Evolutionary conservation across 2,888 invertebrate species (phyloP).

Genomic region (Trachelus troglodyta): DNA sequence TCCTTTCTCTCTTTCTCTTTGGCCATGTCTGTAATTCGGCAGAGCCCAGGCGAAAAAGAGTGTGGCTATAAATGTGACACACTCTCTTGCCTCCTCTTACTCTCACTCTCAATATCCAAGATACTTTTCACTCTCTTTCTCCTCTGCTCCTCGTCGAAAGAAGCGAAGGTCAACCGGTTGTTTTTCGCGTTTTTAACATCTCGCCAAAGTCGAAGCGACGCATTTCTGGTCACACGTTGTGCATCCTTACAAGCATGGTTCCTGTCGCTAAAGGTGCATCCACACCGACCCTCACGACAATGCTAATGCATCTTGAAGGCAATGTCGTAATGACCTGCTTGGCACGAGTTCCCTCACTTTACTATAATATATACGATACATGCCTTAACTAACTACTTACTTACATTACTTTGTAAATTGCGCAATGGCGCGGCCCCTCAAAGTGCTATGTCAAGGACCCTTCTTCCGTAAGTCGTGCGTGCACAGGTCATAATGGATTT

Average conservation of each 20-base stretch:
- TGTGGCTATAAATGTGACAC: neutral
- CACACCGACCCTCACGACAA: neutral
- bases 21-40: neutral
- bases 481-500: neutral
- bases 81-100: neutral
- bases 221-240: neutral
- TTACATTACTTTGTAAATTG: neutral
- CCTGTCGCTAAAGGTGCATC: neutral
- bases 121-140: neutral
- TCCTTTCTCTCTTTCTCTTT: slow-evolving; percentile 1
- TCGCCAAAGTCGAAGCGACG: neutral
- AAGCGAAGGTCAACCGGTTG: slow-evolving; percentile 3
- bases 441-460: slow-evolving; percentile 31
- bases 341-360: slow-evolving; percentile 15
- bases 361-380: neutral
- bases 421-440: neutral
- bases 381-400: neutral
- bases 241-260: neutral
- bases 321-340: slow-evolving; percentile 29
- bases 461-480: slow-evolving; percentile 14
- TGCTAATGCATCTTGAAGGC: slow-evolving; percentile 21
- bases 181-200: slow-evolving; percentile 2
- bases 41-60: neutral
- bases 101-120: neutral
- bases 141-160: neutral